A percentile compares a stretch with the other conserved stretches of the same genome.
Conservation (phyloP, 2,113 vertebrate species). For the Eulacestoma nigropectus region DNA sequence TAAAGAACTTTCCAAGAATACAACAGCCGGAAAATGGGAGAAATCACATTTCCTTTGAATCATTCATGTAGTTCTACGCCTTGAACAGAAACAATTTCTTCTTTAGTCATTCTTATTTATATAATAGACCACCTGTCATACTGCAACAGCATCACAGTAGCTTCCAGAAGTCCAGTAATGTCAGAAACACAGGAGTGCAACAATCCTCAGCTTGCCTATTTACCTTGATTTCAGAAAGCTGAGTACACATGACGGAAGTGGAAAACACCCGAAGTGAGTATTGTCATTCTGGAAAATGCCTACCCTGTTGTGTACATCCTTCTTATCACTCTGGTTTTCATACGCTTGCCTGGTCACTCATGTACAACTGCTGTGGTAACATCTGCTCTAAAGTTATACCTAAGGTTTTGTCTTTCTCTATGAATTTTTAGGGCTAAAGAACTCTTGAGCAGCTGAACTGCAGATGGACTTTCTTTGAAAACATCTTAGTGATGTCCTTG, state of each 20-base stretch:
- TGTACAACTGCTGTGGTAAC: background rate
- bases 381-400: background rate
- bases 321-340: background rate
- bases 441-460: background rate
- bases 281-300: background rate
- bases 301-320: background rate
- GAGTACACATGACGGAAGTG: background rate
- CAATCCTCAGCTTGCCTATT: background rate
- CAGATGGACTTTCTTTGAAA: background rate
- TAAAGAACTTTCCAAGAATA: background rate
- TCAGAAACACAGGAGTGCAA: background rate
- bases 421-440: background rate
- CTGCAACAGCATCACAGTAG: background rate
- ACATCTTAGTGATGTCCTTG: background rate
- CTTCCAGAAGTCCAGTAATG: background rate
- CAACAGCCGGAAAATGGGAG: background rate
- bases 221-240: background rate
- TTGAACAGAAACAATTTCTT: constrained; percentile 1
- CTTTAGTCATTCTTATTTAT: background rate
- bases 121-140: background rate
- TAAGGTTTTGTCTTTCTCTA: background rate
- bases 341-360: background rate
- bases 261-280: background rate
- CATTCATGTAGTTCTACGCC: background rate
- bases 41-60: background rate